A percentile compares a stretch with the other conserved stretches of the same genome.
These are phyloP conservation scores for Microcebus murinus DNA, from an alignment of 2,113 vertebrate genomes.

Conservation along the genomic window DNA sequence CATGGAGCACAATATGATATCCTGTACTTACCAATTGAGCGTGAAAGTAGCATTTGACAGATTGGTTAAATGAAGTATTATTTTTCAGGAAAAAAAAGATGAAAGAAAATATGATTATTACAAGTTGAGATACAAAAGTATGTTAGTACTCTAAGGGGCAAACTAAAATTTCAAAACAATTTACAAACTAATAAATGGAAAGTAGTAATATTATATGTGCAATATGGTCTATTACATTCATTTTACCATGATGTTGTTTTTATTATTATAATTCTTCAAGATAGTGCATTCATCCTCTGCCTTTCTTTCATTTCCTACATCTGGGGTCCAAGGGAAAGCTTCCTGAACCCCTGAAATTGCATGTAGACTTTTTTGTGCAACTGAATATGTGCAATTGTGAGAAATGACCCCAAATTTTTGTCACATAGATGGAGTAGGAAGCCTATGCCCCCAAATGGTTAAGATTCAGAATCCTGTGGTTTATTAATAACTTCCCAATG, in stretches of 20 bases:
- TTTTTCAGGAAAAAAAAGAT: neutral
- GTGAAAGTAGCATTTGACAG: neutral
- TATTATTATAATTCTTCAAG: neutral
- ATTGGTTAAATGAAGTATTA: neutral
- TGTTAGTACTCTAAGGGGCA: neutral
- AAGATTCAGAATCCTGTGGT: neutral
- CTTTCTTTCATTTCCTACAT: neutral
- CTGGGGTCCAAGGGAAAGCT: neutral
- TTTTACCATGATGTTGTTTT: neutral
- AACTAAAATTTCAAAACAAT: constrained; percentile 23
- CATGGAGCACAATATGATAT: neutral
- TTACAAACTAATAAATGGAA: constrained; percentile 4
- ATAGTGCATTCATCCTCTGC: neutral
- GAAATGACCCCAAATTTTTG: neutral
- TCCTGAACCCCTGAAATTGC: neutral
- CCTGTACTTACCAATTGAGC: neutral
- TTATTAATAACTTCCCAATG: neutral
- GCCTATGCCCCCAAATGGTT: neutral
- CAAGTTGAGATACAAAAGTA: neutral
- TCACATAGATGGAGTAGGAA: neutral
- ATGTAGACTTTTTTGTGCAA: neutral
- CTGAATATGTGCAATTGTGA: neutral
- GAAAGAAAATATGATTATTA: constrained; percentile 17
- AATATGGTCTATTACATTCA: neutral
- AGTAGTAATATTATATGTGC: neutral